These are phyloP conservation scores for Poecilia picta DNA, from an alignment of 2,797 vertebrate genomes.

Conservation along the genomic window DNA sequence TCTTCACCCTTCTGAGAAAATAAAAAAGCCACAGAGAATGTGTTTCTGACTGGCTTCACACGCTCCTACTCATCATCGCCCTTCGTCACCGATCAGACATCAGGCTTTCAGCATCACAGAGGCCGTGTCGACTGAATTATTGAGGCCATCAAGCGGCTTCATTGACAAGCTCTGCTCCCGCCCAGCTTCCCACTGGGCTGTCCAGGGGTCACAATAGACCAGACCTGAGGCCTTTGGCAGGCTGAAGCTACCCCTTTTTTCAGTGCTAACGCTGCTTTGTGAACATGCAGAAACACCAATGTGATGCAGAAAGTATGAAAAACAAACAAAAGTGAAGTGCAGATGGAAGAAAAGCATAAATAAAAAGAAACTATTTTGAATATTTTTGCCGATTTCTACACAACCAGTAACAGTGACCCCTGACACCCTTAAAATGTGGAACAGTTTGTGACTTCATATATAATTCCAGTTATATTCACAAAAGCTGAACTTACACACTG, in stretches of 20 bases:
- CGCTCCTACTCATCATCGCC: slow-evolving; percentile 35
- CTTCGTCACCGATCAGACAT: slow-evolving; percentile 49
- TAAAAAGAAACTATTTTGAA: slow-evolving; percentile 5
- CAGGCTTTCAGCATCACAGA: slow-evolving; percentile 54
- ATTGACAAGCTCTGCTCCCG: slow-evolving; percentile 66
- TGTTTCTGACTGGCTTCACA: slow-evolving; percentile 37
- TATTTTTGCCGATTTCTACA: slow-evolving; percentile 18
- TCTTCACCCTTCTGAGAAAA: slow-evolving; percentile 44
- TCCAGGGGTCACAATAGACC: slow-evolving; percentile 71
- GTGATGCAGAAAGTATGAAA: not conserved
- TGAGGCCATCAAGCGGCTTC: slow-evolving; percentile 67
- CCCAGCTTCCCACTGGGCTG: slow-evolving; percentile 69
- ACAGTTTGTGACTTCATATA: slow-evolving; percentile 21
- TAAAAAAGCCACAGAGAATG: slow-evolving; percentile 46
- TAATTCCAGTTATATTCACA: slow-evolving; percentile 36
- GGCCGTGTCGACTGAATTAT: slow-evolving; percentile 72
- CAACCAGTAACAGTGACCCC: slow-evolving; percentile 6
- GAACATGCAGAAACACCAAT: slow-evolving; percentile 25
- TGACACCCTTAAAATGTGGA: slow-evolving; percentile 39
- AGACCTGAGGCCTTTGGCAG: slow-evolving; percentile 60
- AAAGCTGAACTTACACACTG: slow-evolving; percentile 19
- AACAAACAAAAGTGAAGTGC: not conserved
- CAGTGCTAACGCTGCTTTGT: slow-evolving; percentile 37
- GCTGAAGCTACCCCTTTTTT: slow-evolving; percentile 33
- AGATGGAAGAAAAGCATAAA: slow-evolving; percentile 4